Base-by-base conservation (phyloP, 2,888 invertebrate species). In the Brenthis daphne region DNA sequence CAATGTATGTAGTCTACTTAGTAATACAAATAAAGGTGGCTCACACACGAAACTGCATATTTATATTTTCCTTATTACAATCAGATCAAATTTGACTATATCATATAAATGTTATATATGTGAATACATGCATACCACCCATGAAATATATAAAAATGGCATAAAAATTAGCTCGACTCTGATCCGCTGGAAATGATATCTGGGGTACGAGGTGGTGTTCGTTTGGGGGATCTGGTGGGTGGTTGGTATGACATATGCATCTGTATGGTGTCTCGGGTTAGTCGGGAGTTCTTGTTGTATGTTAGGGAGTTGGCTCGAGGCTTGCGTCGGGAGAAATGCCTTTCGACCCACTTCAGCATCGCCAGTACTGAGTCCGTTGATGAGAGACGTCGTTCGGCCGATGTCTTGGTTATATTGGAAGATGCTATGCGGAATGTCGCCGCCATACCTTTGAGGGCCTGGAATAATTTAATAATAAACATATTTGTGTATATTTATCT, bases 401-500 rank as follows among this genome's bases (percentile, higher is more conserved):
- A 96, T 0, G 98, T 98, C 81, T 96, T 96, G 6, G 96, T 96
- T 78, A 97, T 97, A 81, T 95, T 94, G 0, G 97, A 97, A 0
- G 97, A 96, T 0, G 97, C 96, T 12, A 98, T 97, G 64, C 98
- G 95, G 94, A 98, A 98, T 4, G 98, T 98, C 1, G 97, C 96
- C 0, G 98, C 98, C 97, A 98, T 98, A 85, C 98, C 98, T 93
- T 97, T 97, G 68, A 98, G 90, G 0, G 97, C 97, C 97, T 97
- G 82, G 43, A 47, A 43, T 37, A 6, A 53, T 54, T 65, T 13
- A 12, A 12, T 24, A 24, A 48, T 58, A 37, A 24, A 43, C 1
- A 20, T 20, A 20, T 1, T 20, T 20, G 16, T 16, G 16, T 16
- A 16, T 16, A 16, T 16, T 16, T 16, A 16, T 16, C 16, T 16